Percentiles rank a stretch among this genome's conserved stretches.
Conservation (phyloP, 2,113 vertebrate species). For the Cyanoderma ruficeps region DNA sequence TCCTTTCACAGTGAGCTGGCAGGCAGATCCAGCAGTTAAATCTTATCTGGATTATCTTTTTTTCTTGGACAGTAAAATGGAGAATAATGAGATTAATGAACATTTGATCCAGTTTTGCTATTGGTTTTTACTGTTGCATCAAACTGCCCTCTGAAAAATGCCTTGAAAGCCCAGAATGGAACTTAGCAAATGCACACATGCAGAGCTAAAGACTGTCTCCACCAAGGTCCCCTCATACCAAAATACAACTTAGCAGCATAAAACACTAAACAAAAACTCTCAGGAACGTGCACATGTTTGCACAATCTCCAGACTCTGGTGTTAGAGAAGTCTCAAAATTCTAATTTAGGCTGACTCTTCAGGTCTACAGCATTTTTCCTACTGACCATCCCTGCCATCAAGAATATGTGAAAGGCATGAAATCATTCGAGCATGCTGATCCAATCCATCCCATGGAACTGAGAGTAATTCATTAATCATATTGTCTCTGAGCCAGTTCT, state of each 20-base stretch:
- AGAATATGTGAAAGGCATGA: neutral
- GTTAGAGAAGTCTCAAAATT: neutral
- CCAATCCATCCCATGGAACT: neutral
- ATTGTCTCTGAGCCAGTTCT: neutral
- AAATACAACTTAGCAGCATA: neutral
- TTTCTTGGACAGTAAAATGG: neutral
- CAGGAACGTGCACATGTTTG: neutral
- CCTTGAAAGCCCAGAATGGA: neutral
- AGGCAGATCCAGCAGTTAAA: neutral
- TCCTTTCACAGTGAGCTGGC: neutral
- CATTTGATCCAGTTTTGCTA: neutral
- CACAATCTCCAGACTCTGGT: neutral
- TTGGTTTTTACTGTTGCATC: neutral
- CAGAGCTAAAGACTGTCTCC: neutral
- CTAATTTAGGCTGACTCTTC: neutral
- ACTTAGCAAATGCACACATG: accelerated
- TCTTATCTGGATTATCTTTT: neutral
- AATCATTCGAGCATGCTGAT: slow-evolving; percentile 4
- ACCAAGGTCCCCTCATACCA: neutral
- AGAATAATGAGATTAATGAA: neutral
- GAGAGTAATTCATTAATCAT: neutral
- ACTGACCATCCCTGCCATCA: neutral
- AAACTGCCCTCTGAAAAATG: neutral
- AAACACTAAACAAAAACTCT: neutral
- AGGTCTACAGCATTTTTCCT: neutral